phyloP scores from a whole-genome alignment of 2,888 invertebrate genomes.

The Lampropteryx suffumata region DNA sequence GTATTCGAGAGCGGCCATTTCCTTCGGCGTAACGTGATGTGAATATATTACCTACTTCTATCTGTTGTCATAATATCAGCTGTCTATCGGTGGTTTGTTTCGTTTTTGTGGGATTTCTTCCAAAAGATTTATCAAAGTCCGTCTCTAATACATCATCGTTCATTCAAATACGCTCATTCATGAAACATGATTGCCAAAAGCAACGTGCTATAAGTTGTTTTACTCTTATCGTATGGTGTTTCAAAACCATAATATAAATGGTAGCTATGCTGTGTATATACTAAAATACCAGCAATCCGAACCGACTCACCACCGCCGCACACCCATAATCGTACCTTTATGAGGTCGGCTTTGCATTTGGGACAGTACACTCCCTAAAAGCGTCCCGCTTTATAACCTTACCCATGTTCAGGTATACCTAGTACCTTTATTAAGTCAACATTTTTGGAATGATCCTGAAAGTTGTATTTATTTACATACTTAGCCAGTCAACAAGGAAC shows the following conservation, averaged over 20 bases:
- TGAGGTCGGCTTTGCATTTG: slow-evolving; percentile 9
- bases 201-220: no score
- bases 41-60: slow-evolving; percentile 40
- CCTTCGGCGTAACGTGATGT: slow-evolving; percentile 48
- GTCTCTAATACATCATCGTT: no score
- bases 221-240: no score
- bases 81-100: neutral
- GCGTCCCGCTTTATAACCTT: neutral
- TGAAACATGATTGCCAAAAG: no score
- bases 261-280: neutral
- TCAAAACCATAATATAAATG: neutral
- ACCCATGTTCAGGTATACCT: slow-evolving; percentile 3
- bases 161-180: no score
- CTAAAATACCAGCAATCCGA: neutral
- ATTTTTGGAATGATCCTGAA: no score
- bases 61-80: slow-evolving; percentile 2
- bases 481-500: no score
- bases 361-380: slow-evolving; percentile 13
- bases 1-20: slow-evolving; percentile 48
- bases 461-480: no score
- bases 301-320: neutral
- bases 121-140: neutral
- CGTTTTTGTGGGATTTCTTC: neutral
- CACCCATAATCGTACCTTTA: slow-evolving; percentile 13
- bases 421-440: neutral